Evolutionary conservation across 1,140 invertebrate species (phyloP).

Genomic region (Drosophila ogumai): DNA sequence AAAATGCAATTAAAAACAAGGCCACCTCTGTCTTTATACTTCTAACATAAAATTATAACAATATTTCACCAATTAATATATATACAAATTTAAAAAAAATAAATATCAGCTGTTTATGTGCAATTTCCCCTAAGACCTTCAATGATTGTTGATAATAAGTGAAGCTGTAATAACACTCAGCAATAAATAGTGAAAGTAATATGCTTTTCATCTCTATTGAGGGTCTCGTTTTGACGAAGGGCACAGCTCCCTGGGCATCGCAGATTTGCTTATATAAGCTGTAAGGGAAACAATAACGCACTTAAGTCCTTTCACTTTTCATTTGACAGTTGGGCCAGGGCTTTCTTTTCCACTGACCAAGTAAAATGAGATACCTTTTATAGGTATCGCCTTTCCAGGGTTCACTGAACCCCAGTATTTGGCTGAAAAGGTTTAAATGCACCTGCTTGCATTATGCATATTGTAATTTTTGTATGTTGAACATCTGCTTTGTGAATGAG

Average conservation of each 20-base stretch:
- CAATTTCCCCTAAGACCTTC: background rate
- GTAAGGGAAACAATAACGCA: conserved; percentile 55
- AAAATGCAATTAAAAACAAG: background rate
- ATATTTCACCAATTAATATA: background rate
- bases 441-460: conserved; percentile 10
- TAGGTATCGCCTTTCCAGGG: conserved; percentile 46
- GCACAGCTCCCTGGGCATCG: conserved; percentile 34
- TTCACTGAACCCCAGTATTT: conserved; percentile 8
- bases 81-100: too few relatives aligned
- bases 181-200: conserved; percentile 42
- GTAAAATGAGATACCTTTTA: conserved; percentile 40
- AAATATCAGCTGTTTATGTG: background rate
- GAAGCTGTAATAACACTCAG: conserved; percentile 14
- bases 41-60: background rate
- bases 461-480: conserved; percentile 1
- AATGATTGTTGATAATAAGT: conserved; percentile 23
- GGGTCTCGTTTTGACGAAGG: conserved; percentile 41
- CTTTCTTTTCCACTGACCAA: conserved; percentile 49
- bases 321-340: conserved; percentile 38
- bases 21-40: background rate
- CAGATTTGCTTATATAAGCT: conserved; percentile 50
- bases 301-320: conserved; percentile 76
- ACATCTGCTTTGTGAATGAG: conserved; percentile 17
- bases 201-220: conserved; percentile 49
- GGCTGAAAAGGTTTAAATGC: conserved; percentile 12